Base-by-base conservation (phyloP, 2,113 vertebrate species). In the Spea multiplicata region DNA sequence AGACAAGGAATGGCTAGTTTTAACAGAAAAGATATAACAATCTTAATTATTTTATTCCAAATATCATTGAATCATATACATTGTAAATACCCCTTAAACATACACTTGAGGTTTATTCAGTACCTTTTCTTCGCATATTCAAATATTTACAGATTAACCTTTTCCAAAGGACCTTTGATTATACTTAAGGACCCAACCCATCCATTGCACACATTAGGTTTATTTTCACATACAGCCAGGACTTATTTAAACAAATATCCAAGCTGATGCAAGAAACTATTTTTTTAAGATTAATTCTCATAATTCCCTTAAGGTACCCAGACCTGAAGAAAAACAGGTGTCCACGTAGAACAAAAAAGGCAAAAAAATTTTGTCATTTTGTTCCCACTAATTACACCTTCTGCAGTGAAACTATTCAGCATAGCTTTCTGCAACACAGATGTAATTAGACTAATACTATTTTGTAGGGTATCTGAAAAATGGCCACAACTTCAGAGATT, bases 281-380 rank as follows among this genome's bases (percentile, higher is more conserved):
- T 68, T 76, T 76, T 12, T 12, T 13, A 49, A n/a, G 44, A 61
- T 16, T 55, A 17, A 49, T 55, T 62, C 44, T 62, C 59, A 70
- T 55, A 70, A 77, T 76, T 69, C 61, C 73, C 73, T 75, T 6
- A 52, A 75, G 62, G 49, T 62, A 66, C 50, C 74, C 55, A 48
- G 53, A 53, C 67, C 74, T 67, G 45, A 44, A 71, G 52, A 8
- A 70, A 77, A 77, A 62, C 53, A 77, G 55, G 66, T 77, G 75
- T 70, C 75, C 45, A 50, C 45, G n/a, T 61, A 44, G 9, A 44
- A 72, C 17, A 6, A 64, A 9, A 16, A 7, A 64, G 30, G 30
- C 30, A 30, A 17, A 64, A 64, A 64, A 17, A 69, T 49, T 3
- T 47, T 48, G 67, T n/a, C 47, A 49, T 72, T 72, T 50, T 16